Evolutionary conservation across 2,888 invertebrate species (phyloP), one percentile per base, ranked within the genome.

Genomic region (Cerastoderma edule): DNA sequence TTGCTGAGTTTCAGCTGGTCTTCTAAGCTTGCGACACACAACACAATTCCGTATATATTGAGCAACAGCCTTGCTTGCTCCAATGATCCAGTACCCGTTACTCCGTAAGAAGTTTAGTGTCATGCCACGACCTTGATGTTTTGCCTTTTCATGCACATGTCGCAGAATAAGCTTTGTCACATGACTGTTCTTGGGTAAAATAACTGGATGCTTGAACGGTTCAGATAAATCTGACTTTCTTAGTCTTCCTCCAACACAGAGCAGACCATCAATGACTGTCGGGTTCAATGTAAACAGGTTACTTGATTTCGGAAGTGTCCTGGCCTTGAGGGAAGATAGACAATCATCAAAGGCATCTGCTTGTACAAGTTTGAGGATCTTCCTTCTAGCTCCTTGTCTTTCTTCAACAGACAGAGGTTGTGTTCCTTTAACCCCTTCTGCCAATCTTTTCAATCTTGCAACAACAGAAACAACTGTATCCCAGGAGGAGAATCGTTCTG

Each of bases 31-130:
- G 22, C 78, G 75, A 67, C 92, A 92, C 5, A 32, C 69, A 2
- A 88, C 66, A 75, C 92, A 92, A 4, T 80, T 80, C 10, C 68
- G 35, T 4, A 88, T 78, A 0, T 80, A 48, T 13, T 74, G 71
- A 27, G 86, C 66, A 0, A 89, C 85, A 6, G 73, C 78, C 33
- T 81, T 27, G 57, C 85, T 78, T 8, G 83, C 85, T 6, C 83
- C 74, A 1, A 90, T 60, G 0, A 90, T 87, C 91, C 91, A 91
- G 66, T 82, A 92, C 13, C 84, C 83, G 46, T 56, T 68, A 13
- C 66, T 44, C 57, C 85, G 30, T 19, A 86, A 35, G 32, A 64
- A 69, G 66, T 83, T 83, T 10, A 66, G 46, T 8, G 80, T 83
- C 27, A 84, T 71, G 3, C 83, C 81, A n/a, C 81, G 44, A 56